Base-by-base conservation (phyloP, 2,113 vertebrate genomes). In the Chloropsis cyanopogon region DNA sequence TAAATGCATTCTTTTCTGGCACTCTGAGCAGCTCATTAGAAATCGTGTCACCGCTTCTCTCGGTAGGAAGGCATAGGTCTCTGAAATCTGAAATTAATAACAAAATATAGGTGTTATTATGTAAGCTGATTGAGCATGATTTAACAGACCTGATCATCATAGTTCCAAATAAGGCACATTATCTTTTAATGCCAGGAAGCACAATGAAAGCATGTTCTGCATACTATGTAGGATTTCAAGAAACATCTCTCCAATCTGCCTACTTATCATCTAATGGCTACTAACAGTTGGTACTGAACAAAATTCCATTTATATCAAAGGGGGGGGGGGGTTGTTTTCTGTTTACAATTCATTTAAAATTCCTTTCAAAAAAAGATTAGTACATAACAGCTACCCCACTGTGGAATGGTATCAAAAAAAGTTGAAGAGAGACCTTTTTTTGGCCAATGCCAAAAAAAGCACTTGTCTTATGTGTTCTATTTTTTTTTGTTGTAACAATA, bases 1-100 rank as follows among this genome's bases (percentile, higher is more conserved):
- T 98, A 98, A 98, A 97, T 98, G 98, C 98, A 98, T 98, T 98
- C 98, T 98, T 97, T 98, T 98, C 98, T 98, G 98, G 97, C 98
- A 98, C 96, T 98, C 98, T 93, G 98, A 98, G 95, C 98, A 98
- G 97, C 98, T 98, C 98, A 98, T 98, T 97, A 98, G 98, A 97
- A 98, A 98, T 70, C 98, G 97, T 95, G 98, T 98, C 97, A 98
- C 98, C 82, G 98, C 98, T 98, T 98, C 98, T 97, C 98, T 98
- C 91, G 98, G 98, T 96, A 98, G 96, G 97, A 98, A 98, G 96
- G 98, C 98, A 97, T 98, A 98, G 97, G 98, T 98, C 97, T 98
- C 98, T 85, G 98, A 98, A 98, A 98, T 98, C 98, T 98, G 97
- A 97, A 98, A 98, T 88, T 93, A 97, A 95, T 96, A 97, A 97